Base-by-base conservation (phyloP, 2,888 invertebrate genomes). In the Lamellibrachia satsuma region DNA sequence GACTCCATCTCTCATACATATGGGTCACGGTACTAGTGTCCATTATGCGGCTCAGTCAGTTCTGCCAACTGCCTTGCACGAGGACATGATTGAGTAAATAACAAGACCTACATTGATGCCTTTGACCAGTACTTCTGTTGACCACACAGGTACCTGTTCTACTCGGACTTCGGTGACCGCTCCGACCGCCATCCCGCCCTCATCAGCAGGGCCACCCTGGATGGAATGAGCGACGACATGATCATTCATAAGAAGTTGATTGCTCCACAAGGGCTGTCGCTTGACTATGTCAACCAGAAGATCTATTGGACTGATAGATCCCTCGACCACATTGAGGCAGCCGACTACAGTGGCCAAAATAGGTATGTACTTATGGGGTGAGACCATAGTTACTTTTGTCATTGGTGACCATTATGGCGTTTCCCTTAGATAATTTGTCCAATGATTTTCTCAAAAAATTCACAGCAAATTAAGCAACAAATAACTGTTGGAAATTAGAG, bases 251-350 rank as follows among this genome's bases (percentile, higher is more conserved):
- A 98, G 95, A 99, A 99, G 0, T 98, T 99, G 0, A 98, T 99
- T 96, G 98, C 98, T 96, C 99, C 99, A 0, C 98, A 98, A 1
- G 99, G 99, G 4, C 97, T 99, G 11, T 97, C 99, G 0, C 98
- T 99, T 0, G 99, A 99, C 96, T 98, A 98, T n/a, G 98, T 98
- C 52, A 98, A 98, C 0, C 98, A 98, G 95, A 97, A 99, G 92
- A 98, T 99, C 8, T 99, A 98, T 97, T 99, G 99, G 99, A 99
- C 99, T 95, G 99, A 99, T 96, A 98, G 98, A 0, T 97, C 99
- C 22, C 97, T 99, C 92, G 99, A 99, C 97, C 98, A 99, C 96
- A 98, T 99, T 94, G 99, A 99, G 96, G 98, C 99, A 0, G 98
- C 99, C 0, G 98, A 99, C 96, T 99, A 99, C 96, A 97, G 98